Percentiles rank a stretch among this genome's conserved stretches.
Evolutionary conservation across 2,797 vertebrate genomes (phyloP).

Genomic region (Tauraco hartlaubi): DNA sequence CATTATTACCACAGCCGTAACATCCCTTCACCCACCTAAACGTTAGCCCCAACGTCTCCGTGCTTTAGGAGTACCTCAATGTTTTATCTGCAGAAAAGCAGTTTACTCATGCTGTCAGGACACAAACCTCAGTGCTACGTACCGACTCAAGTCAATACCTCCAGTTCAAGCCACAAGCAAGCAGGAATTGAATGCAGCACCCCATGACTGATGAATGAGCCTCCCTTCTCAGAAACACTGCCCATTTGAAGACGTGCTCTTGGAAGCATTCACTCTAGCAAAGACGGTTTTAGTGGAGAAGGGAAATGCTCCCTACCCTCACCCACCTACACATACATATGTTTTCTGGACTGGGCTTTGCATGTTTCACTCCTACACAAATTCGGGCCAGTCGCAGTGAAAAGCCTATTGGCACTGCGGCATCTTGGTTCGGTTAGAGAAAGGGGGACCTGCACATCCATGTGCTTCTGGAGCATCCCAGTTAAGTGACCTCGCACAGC

Average conservation of each 20-base stretch:
- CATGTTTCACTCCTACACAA: background rate
- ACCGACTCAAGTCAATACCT: background rate
- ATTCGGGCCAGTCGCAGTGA: background rate
- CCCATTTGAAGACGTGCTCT: background rate
- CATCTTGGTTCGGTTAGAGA: background rate
- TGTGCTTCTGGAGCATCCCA: background rate
- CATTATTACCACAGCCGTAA: background rate
- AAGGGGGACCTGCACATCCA: background rate
- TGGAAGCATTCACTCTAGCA: background rate
- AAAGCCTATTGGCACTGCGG: background rate
- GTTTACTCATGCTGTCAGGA: background rate
- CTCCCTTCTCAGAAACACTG: background rate
- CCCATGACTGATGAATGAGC: background rate
- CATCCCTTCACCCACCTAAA: background rate
- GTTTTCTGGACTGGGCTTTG: background rate
- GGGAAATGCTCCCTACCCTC: background rate
- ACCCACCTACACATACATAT: background rate
- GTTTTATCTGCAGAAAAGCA: background rate
- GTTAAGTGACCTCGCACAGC: background rate
- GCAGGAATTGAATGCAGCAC: background rate
- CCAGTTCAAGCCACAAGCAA: background rate
- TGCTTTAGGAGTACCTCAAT: rapidly evolving
- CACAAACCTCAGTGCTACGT: background rate
- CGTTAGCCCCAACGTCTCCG: rapidly evolving
- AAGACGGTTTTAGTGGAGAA: background rate